Percentiles rank a stretch among this genome's conserved stretches.
phyloP scores from a whole-genome alignment of 2,113 vertebrate species.

The Coreoperca whiteheadi region DNA sequence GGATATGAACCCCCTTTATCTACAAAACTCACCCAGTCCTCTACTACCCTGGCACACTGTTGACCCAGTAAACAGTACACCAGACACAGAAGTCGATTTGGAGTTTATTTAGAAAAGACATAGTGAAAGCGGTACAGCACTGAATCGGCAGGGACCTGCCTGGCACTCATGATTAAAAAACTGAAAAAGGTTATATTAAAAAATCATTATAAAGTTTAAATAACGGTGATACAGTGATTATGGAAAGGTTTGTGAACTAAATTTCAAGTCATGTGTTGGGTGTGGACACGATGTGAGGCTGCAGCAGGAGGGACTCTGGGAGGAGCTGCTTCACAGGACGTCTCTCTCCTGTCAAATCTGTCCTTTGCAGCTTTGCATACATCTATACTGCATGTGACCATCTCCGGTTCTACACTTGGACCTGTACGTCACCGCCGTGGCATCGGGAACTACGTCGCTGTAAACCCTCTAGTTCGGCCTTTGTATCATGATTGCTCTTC shows the following conservation, averaged over 20 bases:
- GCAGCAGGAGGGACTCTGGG: background rate
- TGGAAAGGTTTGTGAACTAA: constrained; percentile 10
- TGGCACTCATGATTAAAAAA: constrained; percentile 5
- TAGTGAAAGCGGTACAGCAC: background rate
- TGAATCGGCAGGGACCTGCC: background rate
- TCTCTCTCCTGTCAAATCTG: background rate
- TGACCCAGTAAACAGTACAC: background rate
- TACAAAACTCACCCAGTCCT: background rate
- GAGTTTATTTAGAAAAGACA: constrained; percentile 45
- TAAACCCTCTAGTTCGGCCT: background rate
- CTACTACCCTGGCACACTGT: too few relatives aligned
- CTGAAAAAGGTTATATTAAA: background rate
- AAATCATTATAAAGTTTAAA: constrained; percentile 23
- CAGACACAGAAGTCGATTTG: background rate
- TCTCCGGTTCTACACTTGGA: background rate
- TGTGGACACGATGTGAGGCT: background rate
- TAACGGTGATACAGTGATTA: background rate
- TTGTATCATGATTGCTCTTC: background rate
- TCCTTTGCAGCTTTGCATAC: constrained; percentile 6
- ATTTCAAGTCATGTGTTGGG: constrained; percentile 36
- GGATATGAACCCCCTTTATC: background rate
- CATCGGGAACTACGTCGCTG: background rate
- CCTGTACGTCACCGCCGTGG: background rate
- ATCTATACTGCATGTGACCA: background rate
- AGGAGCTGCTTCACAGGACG: background rate